Evolutionary conservation across 2,113 vertebrate species (phyloP), one percentile per base, ranked within the genome.

Genomic region (Panthera tigris): DNA sequence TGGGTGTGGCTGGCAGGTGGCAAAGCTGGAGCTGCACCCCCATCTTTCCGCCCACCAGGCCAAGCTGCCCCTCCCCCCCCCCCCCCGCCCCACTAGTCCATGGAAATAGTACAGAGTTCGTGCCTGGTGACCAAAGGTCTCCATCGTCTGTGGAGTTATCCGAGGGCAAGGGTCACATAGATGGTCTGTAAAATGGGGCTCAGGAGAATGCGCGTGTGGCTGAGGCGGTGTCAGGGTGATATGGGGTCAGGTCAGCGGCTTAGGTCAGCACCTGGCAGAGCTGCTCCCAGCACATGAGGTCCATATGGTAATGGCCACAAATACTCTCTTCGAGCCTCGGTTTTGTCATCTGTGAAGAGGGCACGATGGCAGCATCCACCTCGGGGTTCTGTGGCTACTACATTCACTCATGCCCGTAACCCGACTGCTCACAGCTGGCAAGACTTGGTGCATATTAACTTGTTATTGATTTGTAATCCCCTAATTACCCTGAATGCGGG

Each of bases 331-430:
- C 0, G 15, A n/a, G 33, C 48, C 65, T 87, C 10, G 1, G 39
- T 78, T 81, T 52, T 23, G 36, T 8, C 29, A 21, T 68, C 48
- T 83, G 66, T 21, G 31, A 73, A 50, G 45, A 2, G 21, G n/a
- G 45, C 88, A 41, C 18, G 4, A 13, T 1, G 21, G 63, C 29
- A 2, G 61, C 15, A 5, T 31, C 7, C 3, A 1, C 61, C 12
- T 36, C n/a, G 66, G 87, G 71, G 63, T 19, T 71, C 82, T 23
- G 29, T 29, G 13, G n/a, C 12, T 25, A 1, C 41, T 9, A 8
- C 5, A 7, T 45, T 8, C 0, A 0, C 55, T 45, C 8, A 16
- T 36, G 52, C 16, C 2, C 7, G 16, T 3, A 3, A 29, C 57
- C 57, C 7, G 21, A 61, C 21, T 1, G 33, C 31, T 69, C 4